A percentile compares a stretch with the other conserved stretches of the same genome.
These are phyloP conservation scores for Prionchulus punctatus DNA, from an alignment of 2,888 invertebrate species.

Conservation along the genomic window DNA sequence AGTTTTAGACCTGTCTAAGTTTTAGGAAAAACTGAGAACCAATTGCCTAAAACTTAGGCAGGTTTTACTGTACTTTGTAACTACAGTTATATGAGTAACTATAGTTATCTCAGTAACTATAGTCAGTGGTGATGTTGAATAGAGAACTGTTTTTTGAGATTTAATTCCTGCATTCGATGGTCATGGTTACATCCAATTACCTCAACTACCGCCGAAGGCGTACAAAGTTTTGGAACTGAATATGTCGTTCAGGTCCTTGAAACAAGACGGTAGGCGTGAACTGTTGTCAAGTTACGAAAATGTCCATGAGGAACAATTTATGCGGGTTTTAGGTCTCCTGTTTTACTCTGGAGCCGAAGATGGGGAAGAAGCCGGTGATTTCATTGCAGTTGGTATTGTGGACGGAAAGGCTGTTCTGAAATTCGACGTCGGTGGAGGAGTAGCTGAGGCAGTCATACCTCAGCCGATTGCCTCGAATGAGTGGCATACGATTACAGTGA, in stretches of 20 bases:
- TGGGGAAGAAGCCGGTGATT: not conserved
- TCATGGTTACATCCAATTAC: not conserved
- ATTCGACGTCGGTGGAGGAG: not conserved
- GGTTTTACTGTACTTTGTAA: too few relatives aligned
- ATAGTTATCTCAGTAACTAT: too few relatives aligned
- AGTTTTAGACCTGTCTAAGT: too few relatives aligned
- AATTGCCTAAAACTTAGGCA: too few relatives aligned
- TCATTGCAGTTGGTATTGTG: not conserved
- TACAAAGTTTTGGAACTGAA: not conserved
- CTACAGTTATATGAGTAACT: too few relatives aligned
- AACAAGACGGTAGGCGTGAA: not conserved
- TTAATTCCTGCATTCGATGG: not conserved
- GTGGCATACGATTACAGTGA: not conserved
- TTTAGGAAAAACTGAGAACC: too few relatives aligned
- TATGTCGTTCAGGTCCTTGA: not conserved
- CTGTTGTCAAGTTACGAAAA: not conserved
- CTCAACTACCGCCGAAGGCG: not conserved
- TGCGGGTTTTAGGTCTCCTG: not conserved
- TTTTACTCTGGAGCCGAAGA: not conserved
- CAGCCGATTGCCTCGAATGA: not conserved
- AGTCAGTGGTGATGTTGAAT: not conserved
- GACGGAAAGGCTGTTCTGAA: not conserved
- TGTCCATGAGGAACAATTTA: not conserved
- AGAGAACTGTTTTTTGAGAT: not conserved
- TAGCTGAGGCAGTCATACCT: not conserved